Percentiles rank a stretch among this genome's conserved stretches.
These are phyloP conservation scores for Tenthredo distinguenda DNA, from an alignment of 2,888 invertebrate species.

Conservation along the genomic window DNA sequence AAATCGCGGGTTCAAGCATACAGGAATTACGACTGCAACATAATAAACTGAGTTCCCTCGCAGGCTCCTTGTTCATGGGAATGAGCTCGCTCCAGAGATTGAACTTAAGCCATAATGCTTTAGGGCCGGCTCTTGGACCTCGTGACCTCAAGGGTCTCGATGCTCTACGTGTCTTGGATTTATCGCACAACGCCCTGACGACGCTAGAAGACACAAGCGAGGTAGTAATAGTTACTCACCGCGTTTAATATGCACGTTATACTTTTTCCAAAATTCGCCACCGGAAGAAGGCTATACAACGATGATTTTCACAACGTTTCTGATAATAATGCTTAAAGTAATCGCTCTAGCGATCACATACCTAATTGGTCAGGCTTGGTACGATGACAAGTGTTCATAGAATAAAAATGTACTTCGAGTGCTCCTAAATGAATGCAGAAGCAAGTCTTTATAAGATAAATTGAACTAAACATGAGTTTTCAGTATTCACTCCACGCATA, in stretches of 20 bases:
- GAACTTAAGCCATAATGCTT: constrained; percentile 87
- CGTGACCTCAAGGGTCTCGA: constrained; percentile 90
- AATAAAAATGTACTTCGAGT: not conserved
- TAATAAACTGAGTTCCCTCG: constrained; percentile 85
- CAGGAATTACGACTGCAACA: constrained; percentile 87
- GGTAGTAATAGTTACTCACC: constrained; percentile 78
- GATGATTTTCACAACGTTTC: too few species aligned
- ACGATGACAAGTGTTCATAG: not conserved
- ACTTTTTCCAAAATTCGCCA: not conserved
- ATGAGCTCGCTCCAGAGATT: constrained; percentile 86
- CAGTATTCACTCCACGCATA: too few species aligned
- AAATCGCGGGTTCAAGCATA: constrained; percentile 81
- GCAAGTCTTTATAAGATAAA: not conserved
- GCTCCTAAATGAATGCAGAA: not conserved
- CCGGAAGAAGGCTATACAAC: not conserved
- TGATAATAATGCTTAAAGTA: too few species aligned
- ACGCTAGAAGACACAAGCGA: constrained; percentile 91
- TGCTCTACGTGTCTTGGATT: constrained; percentile 86
- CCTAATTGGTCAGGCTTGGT: not conserved
- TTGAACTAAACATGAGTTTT: too few species aligned
- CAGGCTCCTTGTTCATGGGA: constrained; percentile 87
- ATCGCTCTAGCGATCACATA: not conserved
- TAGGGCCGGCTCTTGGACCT: constrained; percentile 85
- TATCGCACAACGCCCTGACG: constrained; percentile 88
- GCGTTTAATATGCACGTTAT: constrained; percentile 8